phyloP scores from a whole-genome alignment of 2,888 invertebrate species.

The Serrognathus titanus region DNA sequence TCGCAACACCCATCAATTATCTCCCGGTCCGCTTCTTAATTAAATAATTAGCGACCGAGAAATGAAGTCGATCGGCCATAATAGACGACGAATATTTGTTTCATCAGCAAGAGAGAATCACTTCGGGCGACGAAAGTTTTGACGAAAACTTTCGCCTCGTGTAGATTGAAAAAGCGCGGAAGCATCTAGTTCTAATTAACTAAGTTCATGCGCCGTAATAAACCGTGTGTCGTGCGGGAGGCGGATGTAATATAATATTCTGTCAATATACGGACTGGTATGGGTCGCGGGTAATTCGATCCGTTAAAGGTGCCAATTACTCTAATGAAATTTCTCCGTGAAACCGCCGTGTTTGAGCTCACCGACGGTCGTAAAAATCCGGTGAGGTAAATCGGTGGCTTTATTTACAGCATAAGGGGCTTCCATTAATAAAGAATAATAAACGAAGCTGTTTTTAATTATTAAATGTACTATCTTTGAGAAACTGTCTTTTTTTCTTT shows the following conservation, averaged over 20 bases:
- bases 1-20: too few species aligned
- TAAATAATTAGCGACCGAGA: too few species aligned
- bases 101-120: conserved; percentile 1
- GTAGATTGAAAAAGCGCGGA: conserved; percentile 4
- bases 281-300: conserved; percentile 22
- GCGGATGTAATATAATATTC: conserved; percentile 27
- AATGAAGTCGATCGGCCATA: too few species aligned
- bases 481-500: too few species aligned
- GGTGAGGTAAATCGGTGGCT: conserved; percentile 5
- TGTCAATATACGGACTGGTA: conserved; percentile 25
- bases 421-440: neutral
- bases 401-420: neutral
- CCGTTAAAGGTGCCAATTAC: conserved; percentile 23
- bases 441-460: too few species aligned
- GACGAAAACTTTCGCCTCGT: conserved; percentile 13
- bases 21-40: too few species aligned
- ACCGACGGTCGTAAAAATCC: conserved; percentile 6
- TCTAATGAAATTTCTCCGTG: conserved; percentile 24
- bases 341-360: conserved; percentile 6
- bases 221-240: conserved; percentile 11
- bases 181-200: conserved; percentile 15
- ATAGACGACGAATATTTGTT: too few species aligned
- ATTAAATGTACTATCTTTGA: too few species aligned
- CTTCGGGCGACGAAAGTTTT: conserved; percentile 17
- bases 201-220: conserved; percentile 12